These are phyloP conservation scores for Phasianus colchicus DNA, from an alignment of 2,113 vertebrate genomes.

Conservation along the genomic window DNA sequence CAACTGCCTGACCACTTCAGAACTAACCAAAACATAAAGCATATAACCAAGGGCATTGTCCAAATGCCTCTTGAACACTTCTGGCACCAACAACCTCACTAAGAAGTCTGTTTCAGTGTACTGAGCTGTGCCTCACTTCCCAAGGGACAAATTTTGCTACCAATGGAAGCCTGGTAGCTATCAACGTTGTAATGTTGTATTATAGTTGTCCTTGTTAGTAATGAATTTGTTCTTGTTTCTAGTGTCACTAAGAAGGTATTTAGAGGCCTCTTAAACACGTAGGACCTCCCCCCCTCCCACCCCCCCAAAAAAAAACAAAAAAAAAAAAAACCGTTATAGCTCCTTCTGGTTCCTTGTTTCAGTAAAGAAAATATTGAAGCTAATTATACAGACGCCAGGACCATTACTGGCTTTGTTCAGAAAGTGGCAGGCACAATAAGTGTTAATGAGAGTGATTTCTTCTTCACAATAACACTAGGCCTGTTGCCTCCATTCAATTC, in stretches of 20 bases:
- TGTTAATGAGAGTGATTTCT: not conserved
- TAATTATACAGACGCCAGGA: not conserved
- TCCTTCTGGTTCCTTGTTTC: not conserved
- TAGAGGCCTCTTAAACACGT: not conserved
- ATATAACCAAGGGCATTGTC: not conserved
- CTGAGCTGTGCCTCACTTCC: not conserved
- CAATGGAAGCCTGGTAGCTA: not conserved
- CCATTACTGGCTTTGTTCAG: conserved; percentile 2
- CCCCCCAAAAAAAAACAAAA: no score
- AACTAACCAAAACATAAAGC: not conserved
- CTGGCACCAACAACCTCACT: not conserved
- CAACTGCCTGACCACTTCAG: not conserved
- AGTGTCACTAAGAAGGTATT: not conserved
- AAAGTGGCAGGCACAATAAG: not conserved
- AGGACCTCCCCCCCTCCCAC: no score
- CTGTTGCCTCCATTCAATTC: not conserved
- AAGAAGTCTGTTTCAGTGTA: not conserved
- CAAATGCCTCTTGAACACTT: not conserved
- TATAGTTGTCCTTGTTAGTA: not conserved
- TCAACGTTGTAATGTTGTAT: rapidly evolving
- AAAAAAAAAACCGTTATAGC: not conserved
- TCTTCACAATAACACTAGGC: not conserved
- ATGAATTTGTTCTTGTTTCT: not conserved
- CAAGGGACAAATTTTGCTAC: no score
- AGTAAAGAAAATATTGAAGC: not conserved